Conservation (phyloP, 2,888 invertebrate species). For the Muschampia plurimacula region DNA sequence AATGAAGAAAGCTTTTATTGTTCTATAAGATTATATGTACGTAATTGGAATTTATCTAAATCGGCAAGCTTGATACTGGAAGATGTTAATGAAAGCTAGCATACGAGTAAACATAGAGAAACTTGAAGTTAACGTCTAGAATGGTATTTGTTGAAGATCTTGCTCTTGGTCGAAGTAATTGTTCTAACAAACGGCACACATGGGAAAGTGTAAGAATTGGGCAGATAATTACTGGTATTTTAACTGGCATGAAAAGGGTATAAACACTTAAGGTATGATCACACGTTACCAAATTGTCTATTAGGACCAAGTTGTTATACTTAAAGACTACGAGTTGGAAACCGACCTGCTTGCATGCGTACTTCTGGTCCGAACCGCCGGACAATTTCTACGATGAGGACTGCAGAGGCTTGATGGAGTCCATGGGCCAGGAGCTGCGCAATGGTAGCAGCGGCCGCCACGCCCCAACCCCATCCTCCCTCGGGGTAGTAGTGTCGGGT, state of each 20-base stretch:
- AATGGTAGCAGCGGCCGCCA: constrained; percentile 89
- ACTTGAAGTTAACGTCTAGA: constrained; percentile 3
- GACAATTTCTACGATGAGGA: constrained; percentile 85
- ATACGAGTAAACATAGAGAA: constrained; percentile 5
- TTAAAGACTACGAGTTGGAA: not conserved
- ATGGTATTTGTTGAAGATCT: constrained; percentile 14
- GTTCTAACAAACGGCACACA: not conserved
- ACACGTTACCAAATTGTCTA: constrained; percentile 3
- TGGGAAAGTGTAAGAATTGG: not conserved
- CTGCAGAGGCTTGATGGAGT: constrained; percentile 88
- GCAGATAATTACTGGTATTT: not conserved
- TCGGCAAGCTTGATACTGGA: constrained; percentile 42
- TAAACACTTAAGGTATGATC: not conserved
- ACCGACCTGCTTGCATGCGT: constrained; percentile 87
- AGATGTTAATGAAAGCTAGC: constrained; percentile 19
- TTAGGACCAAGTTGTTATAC: not conserved
- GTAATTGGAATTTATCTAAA: constrained; percentile 56
- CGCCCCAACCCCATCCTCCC: constrained; percentile 95
- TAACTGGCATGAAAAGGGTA: not conserved
- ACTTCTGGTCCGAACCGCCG: constrained; percentile 86
- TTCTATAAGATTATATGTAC: not conserved
- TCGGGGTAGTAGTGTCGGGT: constrained; percentile 95
- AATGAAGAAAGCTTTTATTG: not conserved
- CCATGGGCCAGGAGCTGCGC: constrained; percentile 92
- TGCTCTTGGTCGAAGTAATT: constrained; percentile 17